These are phyloP conservation scores for Lineus longissimus DNA, from an alignment of 1,140 invertebrate genomes.

Conservation along the genomic window DNA sequence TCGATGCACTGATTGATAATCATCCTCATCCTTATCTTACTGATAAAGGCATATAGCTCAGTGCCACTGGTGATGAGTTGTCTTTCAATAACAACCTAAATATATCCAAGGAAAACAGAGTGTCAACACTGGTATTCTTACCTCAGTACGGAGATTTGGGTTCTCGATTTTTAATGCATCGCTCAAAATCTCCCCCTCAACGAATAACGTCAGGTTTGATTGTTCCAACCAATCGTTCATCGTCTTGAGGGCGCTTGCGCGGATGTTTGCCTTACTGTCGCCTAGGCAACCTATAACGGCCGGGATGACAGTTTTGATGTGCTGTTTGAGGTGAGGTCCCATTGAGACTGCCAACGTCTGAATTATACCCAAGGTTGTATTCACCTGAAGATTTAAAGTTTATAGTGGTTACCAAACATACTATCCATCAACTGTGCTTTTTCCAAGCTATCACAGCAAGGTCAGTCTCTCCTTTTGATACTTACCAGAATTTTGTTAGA, in stretches of 20 bases:
- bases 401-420: too few relatives aligned
- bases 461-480: too few relatives aligned
- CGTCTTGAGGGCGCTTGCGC: conserved; percentile 71
- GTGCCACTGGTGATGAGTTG: too few relatives aligned
- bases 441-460: too few relatives aligned
- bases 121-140: too few relatives aligned
- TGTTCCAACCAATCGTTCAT: conserved; percentile 80
- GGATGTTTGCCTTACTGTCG: conserved; percentile 72
- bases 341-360: conserved; percentile 73
- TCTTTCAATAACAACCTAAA: too few relatives aligned
- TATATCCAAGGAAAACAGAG: too few relatives aligned
- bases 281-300: conserved; percentile 72
- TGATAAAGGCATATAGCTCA: too few relatives aligned
- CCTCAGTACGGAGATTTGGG: conserved; percentile 72
- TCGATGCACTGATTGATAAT: too few relatives aligned
- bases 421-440: too few relatives aligned
- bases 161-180: conserved; percentile 81
- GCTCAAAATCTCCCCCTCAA: conserved; percentile 83
- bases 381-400: conserved; percentile 56
- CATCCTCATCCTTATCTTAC: too few relatives aligned
- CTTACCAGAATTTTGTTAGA: conserved; percentile 80
- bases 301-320: conserved; percentile 77
- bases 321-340: conserved; percentile 74
- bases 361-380: conserved; percentile 75
- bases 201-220: conserved; percentile 67